Conservation (phyloP, 2,888 invertebrate species). For the Spilosoma lubricipeda region DNA sequence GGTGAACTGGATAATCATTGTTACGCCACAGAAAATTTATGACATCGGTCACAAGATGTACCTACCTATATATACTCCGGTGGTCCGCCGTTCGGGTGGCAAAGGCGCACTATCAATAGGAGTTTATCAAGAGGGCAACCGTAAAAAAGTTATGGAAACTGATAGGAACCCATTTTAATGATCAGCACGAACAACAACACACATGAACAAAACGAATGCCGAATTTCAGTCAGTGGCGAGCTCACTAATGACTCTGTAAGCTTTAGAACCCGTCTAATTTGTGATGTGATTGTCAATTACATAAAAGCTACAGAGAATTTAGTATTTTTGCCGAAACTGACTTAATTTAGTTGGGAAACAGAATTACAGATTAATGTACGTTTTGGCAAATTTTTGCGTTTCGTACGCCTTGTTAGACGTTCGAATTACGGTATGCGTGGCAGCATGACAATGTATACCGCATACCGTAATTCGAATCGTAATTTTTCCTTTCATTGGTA, state of each 20-base stretch:
- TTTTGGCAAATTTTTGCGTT: conserved; percentile 63
- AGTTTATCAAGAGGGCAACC: conserved; percentile 75
- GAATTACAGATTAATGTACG: conserved; percentile 58
- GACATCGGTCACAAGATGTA: conserved; percentile 61
- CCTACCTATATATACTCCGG: conserved; percentile 72
- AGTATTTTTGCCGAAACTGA: conserved; percentile 1
- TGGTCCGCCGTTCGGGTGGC: conserved; percentile 71
- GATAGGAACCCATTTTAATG: conserved; percentile 61
- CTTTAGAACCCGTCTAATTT: not conserved
- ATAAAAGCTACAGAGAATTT: not conserved
- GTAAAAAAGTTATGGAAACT: conserved; percentile 68
- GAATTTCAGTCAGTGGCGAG: not conserved
- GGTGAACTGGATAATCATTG: conserved; percentile 68
- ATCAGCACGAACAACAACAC: conserved; percentile 45
- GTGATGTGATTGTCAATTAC: not conserved
- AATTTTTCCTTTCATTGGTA: no score
- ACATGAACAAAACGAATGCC: conserved; percentile 4
- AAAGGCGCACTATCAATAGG: conserved; percentile 61
- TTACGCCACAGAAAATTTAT: conserved; percentile 80
- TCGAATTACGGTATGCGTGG: no score
- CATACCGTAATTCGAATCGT: no score
- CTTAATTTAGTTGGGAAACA: conserved; percentile 52
- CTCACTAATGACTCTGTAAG: not conserved
- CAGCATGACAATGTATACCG: no score
- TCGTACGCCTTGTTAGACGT: no score